A percentile compares a stretch with the other conserved stretches of the same genome.
phyloP scores from a whole-genome alignment of 2,888 invertebrate species.

The Drosophila niveifrons region DNA sequence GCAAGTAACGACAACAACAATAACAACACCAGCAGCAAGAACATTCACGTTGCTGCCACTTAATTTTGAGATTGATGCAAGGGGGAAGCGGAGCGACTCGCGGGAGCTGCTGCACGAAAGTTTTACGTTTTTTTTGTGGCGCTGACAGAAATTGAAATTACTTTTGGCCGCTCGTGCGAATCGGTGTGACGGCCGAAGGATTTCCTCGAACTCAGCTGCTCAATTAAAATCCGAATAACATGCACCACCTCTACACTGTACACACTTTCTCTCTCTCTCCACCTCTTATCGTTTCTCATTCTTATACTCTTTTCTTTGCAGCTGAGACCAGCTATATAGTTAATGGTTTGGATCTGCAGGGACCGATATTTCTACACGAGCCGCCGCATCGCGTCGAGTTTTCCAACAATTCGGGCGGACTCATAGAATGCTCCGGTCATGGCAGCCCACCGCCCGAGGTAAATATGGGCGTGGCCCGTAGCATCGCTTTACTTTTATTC shows the following conservation, averaged over 20 bases:
- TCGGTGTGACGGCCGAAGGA: conserved; percentile 29
- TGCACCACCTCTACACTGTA: background rate
- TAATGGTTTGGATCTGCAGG: conserved; percentile 88
- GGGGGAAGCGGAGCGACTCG: background rate
- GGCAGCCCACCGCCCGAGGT: conserved; percentile 90
- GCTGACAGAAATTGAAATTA: conserved; percentile 78
- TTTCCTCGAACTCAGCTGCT: conserved; percentile 41
- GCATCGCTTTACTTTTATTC: conserved; percentile 10
- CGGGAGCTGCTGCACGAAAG: conserved; percentile 24
- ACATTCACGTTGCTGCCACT: conserved; percentile 53
- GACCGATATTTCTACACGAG: conserved; percentile 89
- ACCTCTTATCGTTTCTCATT: background rate
- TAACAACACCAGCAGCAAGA: conserved; percentile 12
- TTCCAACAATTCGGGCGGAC: conserved; percentile 90
- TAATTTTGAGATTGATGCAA: conserved; percentile 47
- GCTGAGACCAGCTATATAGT: conserved; percentile 73
- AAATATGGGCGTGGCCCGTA: conserved; percentile 40
- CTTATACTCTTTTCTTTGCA: conserved; percentile 28
- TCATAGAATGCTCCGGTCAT: conserved; percentile 89
- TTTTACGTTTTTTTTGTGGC: conserved; percentile 55
- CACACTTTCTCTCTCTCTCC: too few relatives aligned
- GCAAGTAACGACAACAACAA: conserved; percentile 31
- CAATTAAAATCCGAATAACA: conserved; percentile 71
- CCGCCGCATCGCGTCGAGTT: conserved; percentile 92
- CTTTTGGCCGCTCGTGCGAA: conserved; percentile 61